These are phyloP conservation scores for Sus cebifrons DNA, from an alignment of 2,797 vertebrate species.

Conservation along the genomic window DNA sequence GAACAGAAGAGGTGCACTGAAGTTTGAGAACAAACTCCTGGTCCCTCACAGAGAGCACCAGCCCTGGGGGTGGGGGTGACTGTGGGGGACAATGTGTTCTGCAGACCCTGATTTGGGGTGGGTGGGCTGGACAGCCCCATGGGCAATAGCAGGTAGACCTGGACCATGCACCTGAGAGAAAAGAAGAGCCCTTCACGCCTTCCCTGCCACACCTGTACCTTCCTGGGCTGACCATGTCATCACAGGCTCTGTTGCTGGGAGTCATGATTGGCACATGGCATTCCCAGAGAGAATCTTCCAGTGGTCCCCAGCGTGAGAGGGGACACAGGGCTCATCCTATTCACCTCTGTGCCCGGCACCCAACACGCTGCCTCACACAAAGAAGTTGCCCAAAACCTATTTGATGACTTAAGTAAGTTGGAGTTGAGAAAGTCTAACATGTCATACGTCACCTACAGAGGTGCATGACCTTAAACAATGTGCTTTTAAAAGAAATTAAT, in stretches of 20 bases:
- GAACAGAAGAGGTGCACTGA: background rate
- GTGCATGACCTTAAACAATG: slow-evolving; percentile 76
- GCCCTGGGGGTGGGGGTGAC: background rate
- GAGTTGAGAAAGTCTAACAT: slow-evolving; percentile 65
- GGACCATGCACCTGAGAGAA: background rate
- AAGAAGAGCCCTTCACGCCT: background rate
- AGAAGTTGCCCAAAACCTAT: background rate
- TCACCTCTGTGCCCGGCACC: background rate
- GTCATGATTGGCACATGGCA: background rate
- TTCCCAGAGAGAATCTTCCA: background rate
- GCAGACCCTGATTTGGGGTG: background rate
- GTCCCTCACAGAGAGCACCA: background rate
- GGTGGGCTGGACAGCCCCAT: background rate
- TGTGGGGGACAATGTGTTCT: background rate
- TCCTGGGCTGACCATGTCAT: background rate
- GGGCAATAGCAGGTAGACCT: background rate
- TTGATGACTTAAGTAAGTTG: slow-evolving; percentile 53
- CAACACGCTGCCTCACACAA: background rate
- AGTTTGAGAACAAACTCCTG: background rate
- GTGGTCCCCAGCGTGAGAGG: background rate
- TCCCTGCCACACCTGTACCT: background rate
- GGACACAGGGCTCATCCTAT: background rate
- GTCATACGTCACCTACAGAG: slow-evolving; percentile 65
- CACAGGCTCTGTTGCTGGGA: background rate
- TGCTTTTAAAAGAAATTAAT: slow-evolving; percentile 82